These are phyloP conservation scores for Drusus annulatus DNA, from an alignment of 1,140 invertebrate genomes.

Conservation along the genomic window DNA sequence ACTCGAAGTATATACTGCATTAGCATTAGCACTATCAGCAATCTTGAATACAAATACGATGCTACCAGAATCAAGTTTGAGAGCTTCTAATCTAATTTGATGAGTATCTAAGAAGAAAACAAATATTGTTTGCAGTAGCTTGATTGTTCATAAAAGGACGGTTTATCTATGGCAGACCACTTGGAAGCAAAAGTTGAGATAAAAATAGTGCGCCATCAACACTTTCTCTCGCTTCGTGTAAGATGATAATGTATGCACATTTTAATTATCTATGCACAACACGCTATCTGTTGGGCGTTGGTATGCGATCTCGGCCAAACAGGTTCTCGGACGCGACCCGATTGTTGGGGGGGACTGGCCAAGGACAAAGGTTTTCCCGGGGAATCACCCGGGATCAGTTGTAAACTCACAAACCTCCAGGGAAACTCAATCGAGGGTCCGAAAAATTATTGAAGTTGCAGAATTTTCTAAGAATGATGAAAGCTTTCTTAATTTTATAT, in stretches of 20 bases:
- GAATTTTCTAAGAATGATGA: no score
- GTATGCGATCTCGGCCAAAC: not conserved
- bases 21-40: no score
- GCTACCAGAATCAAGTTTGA: no score
- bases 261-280: slow-evolving; percentile 45
- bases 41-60: no score
- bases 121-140: no score
- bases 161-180: not conserved
- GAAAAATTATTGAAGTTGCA: not conserved
- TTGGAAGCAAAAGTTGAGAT: not conserved
- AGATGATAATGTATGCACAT: slow-evolving; percentile 47
- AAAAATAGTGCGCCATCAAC: slow-evolving; percentile 20
- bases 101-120: not conserved
- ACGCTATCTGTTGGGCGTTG: slow-evolving; percentile 10
- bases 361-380: slow-evolving; percentile 22
- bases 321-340: slow-evolving; percentile 12
- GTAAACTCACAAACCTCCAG: not conserved
- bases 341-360: not conserved
- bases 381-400: slow-evolving; percentile 29
- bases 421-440: not conserved
- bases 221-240: slow-evolving; percentile 37
- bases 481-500: no score
- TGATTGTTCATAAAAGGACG: no score
- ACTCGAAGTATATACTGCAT: no score
- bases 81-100: no score